phyloP scores from a whole-genome alignment of 1,140 invertebrate species.

The Drosophila obscura region DNA sequence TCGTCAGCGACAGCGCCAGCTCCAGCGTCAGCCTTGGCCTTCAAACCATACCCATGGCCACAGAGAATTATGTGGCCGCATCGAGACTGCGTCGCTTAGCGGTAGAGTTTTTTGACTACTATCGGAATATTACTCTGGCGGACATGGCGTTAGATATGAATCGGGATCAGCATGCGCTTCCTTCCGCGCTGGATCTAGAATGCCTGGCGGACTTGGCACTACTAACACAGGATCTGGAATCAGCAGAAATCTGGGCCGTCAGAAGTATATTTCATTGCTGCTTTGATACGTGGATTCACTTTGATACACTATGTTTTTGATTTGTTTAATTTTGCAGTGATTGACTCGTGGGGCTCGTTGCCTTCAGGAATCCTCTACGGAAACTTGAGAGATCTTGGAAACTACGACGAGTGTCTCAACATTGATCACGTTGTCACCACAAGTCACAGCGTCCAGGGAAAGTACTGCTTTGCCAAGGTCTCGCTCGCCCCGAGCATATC shows the following conservation, averaged over 20 bases:
- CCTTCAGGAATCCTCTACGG: conserved; percentile 51
- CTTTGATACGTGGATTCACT: too few species aligned
- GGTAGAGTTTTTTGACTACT: conserved; percentile 31
- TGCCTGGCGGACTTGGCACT: conserved; percentile 32
- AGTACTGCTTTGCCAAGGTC: conserved; percentile 37
- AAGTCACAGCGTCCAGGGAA: conserved; percentile 32
- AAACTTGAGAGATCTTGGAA: conserved; percentile 48
- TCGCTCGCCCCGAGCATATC: neutral
- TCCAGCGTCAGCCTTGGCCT: neutral
- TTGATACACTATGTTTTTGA: neutral
- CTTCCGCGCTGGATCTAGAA: conserved; percentile 8
- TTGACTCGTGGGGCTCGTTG: conserved; percentile 58
- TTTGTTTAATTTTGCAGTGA: conserved; percentile 14
- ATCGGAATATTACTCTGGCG: conserved; percentile 20
- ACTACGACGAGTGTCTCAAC: conserved; percentile 55
- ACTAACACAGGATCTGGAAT: conserved; percentile 5
- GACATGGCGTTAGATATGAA: conserved; percentile 5
- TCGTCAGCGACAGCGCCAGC: neutral
- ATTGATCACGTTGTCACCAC: conserved; percentile 19
- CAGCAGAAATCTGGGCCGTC: conserved; percentile 21
- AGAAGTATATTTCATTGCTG: neutral
- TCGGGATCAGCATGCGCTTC: neutral
- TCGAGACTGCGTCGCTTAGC: conserved; percentile 14
- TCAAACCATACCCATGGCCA: neutral
- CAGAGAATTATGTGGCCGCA: conserved; percentile 1